These are phyloP conservation scores for Cherax destructor DNA, from an alignment of 1,140 invertebrate genomes.

Conservation along the genomic window DNA sequence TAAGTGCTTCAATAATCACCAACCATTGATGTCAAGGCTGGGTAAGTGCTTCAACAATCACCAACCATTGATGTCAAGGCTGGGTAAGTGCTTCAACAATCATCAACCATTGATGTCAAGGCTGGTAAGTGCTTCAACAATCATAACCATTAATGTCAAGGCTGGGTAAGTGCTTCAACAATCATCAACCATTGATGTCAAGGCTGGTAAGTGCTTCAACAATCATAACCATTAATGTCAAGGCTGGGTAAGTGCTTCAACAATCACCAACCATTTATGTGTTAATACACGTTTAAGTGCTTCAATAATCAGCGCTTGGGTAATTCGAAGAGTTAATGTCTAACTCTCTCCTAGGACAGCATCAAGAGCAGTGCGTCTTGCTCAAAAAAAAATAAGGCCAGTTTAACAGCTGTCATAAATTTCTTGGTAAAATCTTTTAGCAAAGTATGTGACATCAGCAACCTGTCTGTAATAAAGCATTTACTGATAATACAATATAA, in stretches of 20 bases:
- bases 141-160: background rate
- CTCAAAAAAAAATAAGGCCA: too few species aligned
- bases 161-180: too few species aligned
- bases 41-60: constrained; percentile 72
- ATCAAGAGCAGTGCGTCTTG: too few species aligned
- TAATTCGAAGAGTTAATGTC: too few species aligned
- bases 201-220: constrained; percentile 73
- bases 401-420: too few species aligned
- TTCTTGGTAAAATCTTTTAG: too few species aligned
- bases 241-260: background rate
- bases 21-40: constrained; percentile 74
- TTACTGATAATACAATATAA: too few species aligned
- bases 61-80: background rate
- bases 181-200: constrained; percentile 74
- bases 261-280: constrained; percentile 73
- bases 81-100: too few species aligned
- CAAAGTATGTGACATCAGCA: too few species aligned
- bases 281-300: constrained; percentile 74
- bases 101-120: constrained; percentile 73
- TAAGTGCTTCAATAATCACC: too few species aligned
- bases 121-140: constrained; percentile 73
- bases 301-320: background rate
- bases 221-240: background rate
- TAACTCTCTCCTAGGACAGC: too few species aligned
- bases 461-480: too few species aligned